Base-by-base conservation (phyloP, 2,113 vertebrate species). In the Dicentrarchus labrax region DNA sequence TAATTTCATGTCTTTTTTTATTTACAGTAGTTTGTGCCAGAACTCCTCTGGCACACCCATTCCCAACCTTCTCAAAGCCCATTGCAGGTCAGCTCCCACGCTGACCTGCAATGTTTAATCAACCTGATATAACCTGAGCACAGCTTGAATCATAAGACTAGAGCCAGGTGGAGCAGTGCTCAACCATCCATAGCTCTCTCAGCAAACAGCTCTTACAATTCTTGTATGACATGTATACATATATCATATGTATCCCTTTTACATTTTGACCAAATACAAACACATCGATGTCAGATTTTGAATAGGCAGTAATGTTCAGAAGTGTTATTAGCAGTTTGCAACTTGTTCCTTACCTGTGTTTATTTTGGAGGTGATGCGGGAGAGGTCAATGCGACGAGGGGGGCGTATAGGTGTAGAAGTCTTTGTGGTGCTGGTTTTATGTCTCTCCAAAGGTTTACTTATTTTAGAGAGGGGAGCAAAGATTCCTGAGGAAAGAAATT, bases 391-490 rank as follows among this genome's bases (percentile, higher is more conserved):
- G 54, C 86, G 93, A 60, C 95, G 97, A 86, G 94, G 95, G 50
- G 96, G 94, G 39, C 95, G 95, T 48, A 89, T 13, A 19, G 93
- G 88, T 22, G 94, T 89, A 0, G 83, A 89, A 0, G 90, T 88
- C 47, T 92, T 94, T 10, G 64, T 15, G 1, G 94, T 89, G 76
- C 53, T 77, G n/a, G 41, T 78, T 94, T 94, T 97, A 70, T 87
- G 97, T 65, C 94, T 93, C 54, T 97, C 96, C n/a, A 94, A 91
- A 73, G 95, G 94, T 94, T 98, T 98, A 91, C 92, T 97, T 90
- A 99, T 97, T 94, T 99, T 99, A 13, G 97, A 98, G 60, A 99
- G 95, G 1, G 98, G 98, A n/a, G 97, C 97, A 94, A 99, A 99
- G 75, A 99, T 99, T 78, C 98, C 98, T 99, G 67, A 19, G 50